Base-by-base conservation (phyloP, 2,888 invertebrate genomes). In the Tiliacea citrago region DNA sequence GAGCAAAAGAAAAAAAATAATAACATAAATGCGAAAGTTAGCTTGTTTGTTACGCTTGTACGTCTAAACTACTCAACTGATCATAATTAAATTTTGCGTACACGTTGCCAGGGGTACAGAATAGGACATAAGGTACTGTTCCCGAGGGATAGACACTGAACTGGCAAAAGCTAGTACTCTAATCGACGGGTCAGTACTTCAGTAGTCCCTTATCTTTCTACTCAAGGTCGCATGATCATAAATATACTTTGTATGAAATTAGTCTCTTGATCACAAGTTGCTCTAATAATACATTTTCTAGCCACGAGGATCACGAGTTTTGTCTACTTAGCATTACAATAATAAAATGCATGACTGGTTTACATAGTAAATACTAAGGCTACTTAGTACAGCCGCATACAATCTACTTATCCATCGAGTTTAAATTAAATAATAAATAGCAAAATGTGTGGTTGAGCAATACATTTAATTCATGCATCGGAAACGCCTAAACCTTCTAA, bases 261-360 rank as follows among this genome's bases (percentile, higher is more conserved):
- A 29, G 68, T 68, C 13, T 49, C 10, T 16, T 49, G 39, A 35
- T 49, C 63, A 21, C 53, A 47, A 69, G n/a, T 57, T 69, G 24
- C 18, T 57, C 45, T 47, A 70, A 9, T 60, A 53, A 58, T 35
- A 70, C 13, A 60, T 45, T 53, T 70, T 53, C 55, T 58, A 29
- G 21, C 29, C 60, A 55, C 63, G 78, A 24, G 9, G 5, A 65
- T 65, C 77, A 77, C 77, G 78, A 77, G 53, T 78, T 58, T 18
- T 47, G 29, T 71, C 5, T 60, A 1, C 42, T 66, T 66, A 78
- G 3, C 65, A 78, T 77, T 35, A 65, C 47, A 71, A 53, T 55
- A 60, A 53, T 57, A 29, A 24, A 57, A 18, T 58, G 13, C 29
- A 76, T 18, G 24, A 10, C 12, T 57, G 53, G 35, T 61, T 42